Base-by-base conservation (phyloP, 2,797 vertebrate species). In the Rachycentron canadum region DNA sequence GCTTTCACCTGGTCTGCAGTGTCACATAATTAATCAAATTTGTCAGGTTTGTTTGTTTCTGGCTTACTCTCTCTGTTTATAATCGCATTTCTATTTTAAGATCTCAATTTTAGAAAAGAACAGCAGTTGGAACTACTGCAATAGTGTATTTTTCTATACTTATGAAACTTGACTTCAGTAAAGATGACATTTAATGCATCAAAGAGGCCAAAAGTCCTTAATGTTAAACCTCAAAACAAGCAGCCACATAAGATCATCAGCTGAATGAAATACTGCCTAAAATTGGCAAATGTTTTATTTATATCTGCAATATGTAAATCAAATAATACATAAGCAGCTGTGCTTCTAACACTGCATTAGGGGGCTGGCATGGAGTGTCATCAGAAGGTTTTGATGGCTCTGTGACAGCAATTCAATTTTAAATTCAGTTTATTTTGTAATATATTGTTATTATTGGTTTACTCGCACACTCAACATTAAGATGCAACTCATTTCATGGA, bases 401-500 rank as follows among this genome's bases (percentile, higher is more conserved):
- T 4, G 41, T 50, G 59, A 56, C 45, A 58, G 36, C 23, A 58
- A 73, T 62, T 69, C 17, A 52, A 47, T 65, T 69, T 52, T 12
- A 23, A 26, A 40, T 70, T 60, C 13, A 41, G 53, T 73, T 76
- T 67, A 16, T 52, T 67, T 67, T 25, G 16, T 58, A 41, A 72
- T 50, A 66, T 61, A 36, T 41, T 34, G 67, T 50, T 41, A 34
- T 57, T 72, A 66, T 75, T 59, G 55, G 58, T 69, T 57, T 67
- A 30, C 38, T 25, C 26, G 25, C 58, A 71, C 52, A 40, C 49
- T 30, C 12, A 5, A 21, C 25, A 65, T 47, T 50, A 69, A 34
- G 38, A 63, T 63, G 55, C 23, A 77, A 63, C 47, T 79, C 13
- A 26, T 73, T 77, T 73, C 56, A 81, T 7, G 63, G 63, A 65